phyloP scores from a whole-genome alignment of 1,140 invertebrate genomes.

The Polyergus mexicanus region DNA sequence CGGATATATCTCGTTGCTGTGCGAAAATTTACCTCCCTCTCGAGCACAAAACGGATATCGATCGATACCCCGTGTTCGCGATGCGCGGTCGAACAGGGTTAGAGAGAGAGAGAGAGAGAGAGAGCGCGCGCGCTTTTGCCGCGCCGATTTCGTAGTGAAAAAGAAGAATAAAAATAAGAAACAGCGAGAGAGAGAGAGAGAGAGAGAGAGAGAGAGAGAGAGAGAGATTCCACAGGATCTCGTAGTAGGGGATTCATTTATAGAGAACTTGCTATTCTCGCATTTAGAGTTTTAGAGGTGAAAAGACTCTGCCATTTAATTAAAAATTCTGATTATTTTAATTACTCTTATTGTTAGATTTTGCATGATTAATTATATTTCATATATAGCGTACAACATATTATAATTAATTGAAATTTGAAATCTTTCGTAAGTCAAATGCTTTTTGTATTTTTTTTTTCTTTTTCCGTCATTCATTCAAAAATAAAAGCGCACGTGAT shows the following conservation, averaged over 20 bases:
- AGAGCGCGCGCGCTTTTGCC: background rate
- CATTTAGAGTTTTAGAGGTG: background rate
- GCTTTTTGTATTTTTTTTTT: background rate
- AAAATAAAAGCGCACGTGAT: background rate
- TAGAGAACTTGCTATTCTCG: constrained; percentile 11
- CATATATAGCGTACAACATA: background rate
- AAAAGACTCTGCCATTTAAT: background rate
- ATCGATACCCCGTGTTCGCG: constrained; percentile 62
- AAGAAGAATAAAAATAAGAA: background rate
- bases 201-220: background rate
- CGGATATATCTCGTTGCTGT: constrained; percentile 77
- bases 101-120: background rate
- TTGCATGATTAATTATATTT: background rate
- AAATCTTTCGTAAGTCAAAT: background rate
- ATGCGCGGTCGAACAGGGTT: constrained; percentile 54
- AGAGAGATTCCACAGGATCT: too few species aligned
- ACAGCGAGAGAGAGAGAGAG: background rate
- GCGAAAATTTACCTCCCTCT: constrained; percentile 73
- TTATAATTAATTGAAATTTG: background rate
- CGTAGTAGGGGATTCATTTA: background rate
- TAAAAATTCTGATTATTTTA: background rate
- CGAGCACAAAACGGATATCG: constrained; percentile 62
- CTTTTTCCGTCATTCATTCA: background rate
- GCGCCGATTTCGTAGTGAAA: constrained; percentile 2
- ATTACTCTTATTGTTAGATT: background rate